Evolutionary conservation across 2,113 vertebrate species (phyloP).

Genomic region (Delphinapterus leucas): DNA sequence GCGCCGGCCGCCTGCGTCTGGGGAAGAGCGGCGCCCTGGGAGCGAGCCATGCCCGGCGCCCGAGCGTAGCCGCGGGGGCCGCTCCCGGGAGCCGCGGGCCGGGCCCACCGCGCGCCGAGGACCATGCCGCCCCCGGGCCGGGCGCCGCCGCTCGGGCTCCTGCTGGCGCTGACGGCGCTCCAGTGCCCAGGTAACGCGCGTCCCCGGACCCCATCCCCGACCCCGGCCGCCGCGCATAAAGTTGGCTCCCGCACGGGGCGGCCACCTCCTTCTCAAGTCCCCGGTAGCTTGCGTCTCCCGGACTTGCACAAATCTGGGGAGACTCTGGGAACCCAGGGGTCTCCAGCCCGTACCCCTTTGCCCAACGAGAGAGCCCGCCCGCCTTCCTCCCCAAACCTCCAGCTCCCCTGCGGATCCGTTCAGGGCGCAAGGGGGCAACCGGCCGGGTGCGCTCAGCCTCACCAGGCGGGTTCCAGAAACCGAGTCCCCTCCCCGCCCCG

Average conservation of each 20-base stretch:
- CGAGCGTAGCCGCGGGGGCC: constrained; percentile 36
- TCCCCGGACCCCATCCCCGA: constrained; percentile 20
- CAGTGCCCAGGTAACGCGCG: constrained; percentile 75
- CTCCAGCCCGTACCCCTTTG: background rate
- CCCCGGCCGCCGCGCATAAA: constrained; percentile 54
- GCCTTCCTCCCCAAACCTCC: background rate
- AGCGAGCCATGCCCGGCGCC: constrained; percentile 53
- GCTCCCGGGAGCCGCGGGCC: constrained; percentile 44
- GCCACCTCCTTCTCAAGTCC: constrained; percentile 36
- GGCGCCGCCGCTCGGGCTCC: constrained; percentile 62
- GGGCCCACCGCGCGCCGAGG: constrained; percentile 54
- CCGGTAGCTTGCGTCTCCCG: background rate
- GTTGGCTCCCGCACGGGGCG: constrained; percentile 41
- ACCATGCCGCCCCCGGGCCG: constrained; percentile 61
- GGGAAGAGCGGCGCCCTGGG: constrained; percentile 56
- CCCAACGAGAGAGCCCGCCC: background rate
- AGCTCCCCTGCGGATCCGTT: background rate
- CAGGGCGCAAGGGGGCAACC: background rate
- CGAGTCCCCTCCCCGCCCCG: background rate
- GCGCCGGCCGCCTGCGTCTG: constrained; percentile 54
- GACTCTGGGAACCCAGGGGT: background rate
- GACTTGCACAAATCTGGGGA: constrained; percentile 8
- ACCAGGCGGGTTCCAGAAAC: background rate
- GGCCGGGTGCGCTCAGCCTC: background rate
- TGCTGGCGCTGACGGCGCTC: constrained; percentile 71